Conservation (phyloP, 1,140 invertebrate genomes). For the Dryas iulia region DNA sequence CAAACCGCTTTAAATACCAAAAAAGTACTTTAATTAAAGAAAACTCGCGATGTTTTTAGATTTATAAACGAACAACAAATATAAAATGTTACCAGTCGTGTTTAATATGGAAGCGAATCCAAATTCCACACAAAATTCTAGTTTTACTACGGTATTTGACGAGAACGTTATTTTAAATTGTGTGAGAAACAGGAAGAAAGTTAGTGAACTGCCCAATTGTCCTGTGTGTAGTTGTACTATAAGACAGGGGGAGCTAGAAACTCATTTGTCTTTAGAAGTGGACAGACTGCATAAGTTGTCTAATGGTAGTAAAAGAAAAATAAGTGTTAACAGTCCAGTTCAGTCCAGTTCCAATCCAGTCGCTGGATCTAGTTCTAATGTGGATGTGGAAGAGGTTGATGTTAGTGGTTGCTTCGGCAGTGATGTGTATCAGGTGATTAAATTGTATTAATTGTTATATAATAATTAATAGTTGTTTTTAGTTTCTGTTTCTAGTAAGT, state of each 20-base stretch:
- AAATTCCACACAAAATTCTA: conserved; percentile 46
- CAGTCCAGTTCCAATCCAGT: conserved; percentile 44
- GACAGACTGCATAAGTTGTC: conserved; percentile 70
- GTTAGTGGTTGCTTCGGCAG: conserved; percentile 67
- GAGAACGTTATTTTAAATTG: conserved; percentile 68
- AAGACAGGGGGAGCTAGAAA: conserved; percentile 66
- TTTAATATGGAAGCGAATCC: conserved; percentile 71
- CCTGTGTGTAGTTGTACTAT: conserved; percentile 77
- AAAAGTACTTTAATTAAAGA: conserved; percentile 38
- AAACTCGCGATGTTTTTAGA: conserved; percentile 65
- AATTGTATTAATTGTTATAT: background rate
- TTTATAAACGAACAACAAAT: conserved; percentile 53
- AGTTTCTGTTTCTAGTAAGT: background rate
- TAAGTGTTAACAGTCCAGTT: conserved; percentile 54
- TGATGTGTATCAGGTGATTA: conserved; percentile 70
- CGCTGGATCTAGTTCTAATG: conserved; percentile 58
- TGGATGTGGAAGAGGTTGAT: conserved; percentile 54
- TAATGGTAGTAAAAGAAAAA: conserved; percentile 54
- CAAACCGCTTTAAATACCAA: conserved; percentile 35
- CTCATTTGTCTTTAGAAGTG: conserved; percentile 67
- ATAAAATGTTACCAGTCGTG: conserved; percentile 70
- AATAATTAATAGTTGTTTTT: background rate
- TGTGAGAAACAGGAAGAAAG: conserved; percentile 73
- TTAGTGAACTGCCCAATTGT: conserved; percentile 67
- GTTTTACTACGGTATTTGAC: conserved; percentile 54